Conservation (phyloP, 2,113 vertebrate species). For the Lepus americanus region DNA sequence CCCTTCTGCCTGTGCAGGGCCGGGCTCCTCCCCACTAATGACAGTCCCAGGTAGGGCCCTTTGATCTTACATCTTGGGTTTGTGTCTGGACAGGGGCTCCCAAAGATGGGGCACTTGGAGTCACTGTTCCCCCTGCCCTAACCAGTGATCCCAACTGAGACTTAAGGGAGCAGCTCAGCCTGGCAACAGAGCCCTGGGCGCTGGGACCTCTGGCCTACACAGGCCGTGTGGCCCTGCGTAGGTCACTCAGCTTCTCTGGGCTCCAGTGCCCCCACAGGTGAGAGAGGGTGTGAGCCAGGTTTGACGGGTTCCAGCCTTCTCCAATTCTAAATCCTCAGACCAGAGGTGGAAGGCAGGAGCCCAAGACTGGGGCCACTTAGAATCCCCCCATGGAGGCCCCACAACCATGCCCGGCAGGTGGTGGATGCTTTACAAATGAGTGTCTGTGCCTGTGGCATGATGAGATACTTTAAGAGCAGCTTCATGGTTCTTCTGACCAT, state of each 20-base stretch:
- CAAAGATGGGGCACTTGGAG: not conserved
- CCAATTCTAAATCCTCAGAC: not conserved
- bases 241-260: not conserved
- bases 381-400: not conserved
- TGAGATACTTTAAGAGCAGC: conserved; percentile 37
- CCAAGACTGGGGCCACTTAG: not conserved
- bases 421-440: not conserved
- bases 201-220: not conserved
- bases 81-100: conserved; percentile 16
- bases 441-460: not conserved
- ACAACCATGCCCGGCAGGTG: accelerated
- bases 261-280: not conserved
- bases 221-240: not conserved
- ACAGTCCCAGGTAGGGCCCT: conserved; percentile 40
- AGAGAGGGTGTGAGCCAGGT: not conserved
- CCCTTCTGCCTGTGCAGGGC: conserved; percentile 45
- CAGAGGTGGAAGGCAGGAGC: not conserved
- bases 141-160: not conserved
- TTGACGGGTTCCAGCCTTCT: not conserved
- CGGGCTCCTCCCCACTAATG: conserved; percentile 74
- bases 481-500: not conserved
- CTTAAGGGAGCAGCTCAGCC: not conserved
- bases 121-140: not conserved
- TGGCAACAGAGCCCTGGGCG: not conserved
- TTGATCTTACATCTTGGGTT: conserved; percentile 63